phyloP scores from a whole-genome alignment of 92 coral and sea anemone species.

The Zoanthus gigantus region DNA sequence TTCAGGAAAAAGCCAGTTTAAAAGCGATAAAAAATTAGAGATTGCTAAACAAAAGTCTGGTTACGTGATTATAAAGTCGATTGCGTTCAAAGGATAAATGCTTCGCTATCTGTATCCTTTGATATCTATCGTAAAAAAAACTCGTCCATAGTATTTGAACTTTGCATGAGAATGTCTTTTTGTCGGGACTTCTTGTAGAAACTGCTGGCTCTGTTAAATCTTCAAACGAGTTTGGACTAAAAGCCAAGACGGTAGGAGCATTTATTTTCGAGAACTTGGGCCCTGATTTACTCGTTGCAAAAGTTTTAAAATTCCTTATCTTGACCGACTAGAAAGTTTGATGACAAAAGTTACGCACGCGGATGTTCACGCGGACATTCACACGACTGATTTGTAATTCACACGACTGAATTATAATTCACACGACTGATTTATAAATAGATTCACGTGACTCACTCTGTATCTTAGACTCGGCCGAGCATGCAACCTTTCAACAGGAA shows the following conservation, averaged over 20 bases:
- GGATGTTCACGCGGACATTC: background rate
- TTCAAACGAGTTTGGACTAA: background rate
- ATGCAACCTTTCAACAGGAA: too few species aligned
- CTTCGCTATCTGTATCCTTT: background rate
- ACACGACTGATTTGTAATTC: too few species aligned
- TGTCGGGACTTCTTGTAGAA: background rate
- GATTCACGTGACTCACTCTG: too few species aligned
- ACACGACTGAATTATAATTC: too few species aligned
- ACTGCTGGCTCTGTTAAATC: background rate
- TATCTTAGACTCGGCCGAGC: too few species aligned
- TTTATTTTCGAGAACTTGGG: background rate
- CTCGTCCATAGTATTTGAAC: background rate
- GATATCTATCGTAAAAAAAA: background rate
- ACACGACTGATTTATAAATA: too few species aligned
- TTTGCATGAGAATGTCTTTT: background rate
- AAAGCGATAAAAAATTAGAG: too few species aligned
- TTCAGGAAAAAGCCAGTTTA: too few species aligned
- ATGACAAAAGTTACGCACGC: background rate
- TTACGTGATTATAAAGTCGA: too few species aligned
- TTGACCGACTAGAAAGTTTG: background rate
- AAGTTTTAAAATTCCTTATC: background rate
- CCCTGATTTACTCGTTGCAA: background rate
- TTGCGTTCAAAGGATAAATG: too few species aligned
- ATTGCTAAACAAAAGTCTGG: too few species aligned
- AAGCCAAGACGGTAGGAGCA: background rate